Evolutionary conservation across 2,797 vertebrate genomes (phyloP).

Genomic region (Catamblyrhynchus diadema): DNA sequence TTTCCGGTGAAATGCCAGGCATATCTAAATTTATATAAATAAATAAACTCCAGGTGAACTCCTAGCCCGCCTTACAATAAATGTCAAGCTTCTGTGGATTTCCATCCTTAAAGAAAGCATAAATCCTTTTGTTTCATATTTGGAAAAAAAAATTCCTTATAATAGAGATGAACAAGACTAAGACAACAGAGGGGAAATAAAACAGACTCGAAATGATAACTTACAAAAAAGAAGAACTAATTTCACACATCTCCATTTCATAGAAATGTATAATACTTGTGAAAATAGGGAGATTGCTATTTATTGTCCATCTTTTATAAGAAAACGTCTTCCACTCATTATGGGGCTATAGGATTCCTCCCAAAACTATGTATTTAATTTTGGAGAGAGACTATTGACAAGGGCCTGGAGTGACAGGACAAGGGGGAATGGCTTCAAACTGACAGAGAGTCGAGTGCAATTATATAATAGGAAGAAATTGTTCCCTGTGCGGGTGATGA

Average conservation of each 20-base stretch:
- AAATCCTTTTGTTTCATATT: neutral
- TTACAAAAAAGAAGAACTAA: neutral
- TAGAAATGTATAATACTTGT: neutral
- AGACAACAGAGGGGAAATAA: neutral
- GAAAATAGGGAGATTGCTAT: neutral
- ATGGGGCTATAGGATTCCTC: neutral
- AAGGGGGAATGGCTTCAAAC: fast-evolving
- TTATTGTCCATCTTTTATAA: neutral
- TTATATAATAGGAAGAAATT: neutral
- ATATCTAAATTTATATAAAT: neutral
- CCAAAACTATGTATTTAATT: neutral
- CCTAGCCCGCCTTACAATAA: neutral
- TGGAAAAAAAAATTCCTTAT: neutral
- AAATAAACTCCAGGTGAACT: neutral
- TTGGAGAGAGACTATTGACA: neutral
- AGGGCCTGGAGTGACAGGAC: neutral
- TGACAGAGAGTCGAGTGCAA: neutral
- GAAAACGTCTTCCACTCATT: neutral
- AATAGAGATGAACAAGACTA: neutral
- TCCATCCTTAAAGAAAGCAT: neutral
- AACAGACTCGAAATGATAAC: neutral
- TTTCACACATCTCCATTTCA: neutral
- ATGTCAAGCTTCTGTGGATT: neutral
- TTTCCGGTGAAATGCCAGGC: neutral
- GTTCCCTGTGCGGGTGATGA: fast-evolving